A percentile compares a stretch with the other conserved stretches of the same genome.
Evolutionary conservation across 2,888 invertebrate genomes (phyloP).

Genomic region (Macaria notata): DNA sequence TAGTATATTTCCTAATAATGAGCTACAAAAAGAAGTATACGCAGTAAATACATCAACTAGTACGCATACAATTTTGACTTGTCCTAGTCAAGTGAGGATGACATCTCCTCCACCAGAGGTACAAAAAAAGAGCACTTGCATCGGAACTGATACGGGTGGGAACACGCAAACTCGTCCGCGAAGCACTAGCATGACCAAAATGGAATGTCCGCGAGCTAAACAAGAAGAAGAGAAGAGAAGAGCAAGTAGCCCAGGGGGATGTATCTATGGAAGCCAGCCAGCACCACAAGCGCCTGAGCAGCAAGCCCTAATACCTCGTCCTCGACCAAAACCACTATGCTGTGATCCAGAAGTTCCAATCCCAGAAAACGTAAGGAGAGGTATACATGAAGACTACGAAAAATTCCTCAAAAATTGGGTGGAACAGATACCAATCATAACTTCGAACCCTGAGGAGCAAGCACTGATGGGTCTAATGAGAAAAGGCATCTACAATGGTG

Average conservation of each 20-base stretch:
- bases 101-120: background rate
- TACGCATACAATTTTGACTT: background rate
- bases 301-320: background rate
- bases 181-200: conserved; percentile 10
- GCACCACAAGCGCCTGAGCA: background rate
- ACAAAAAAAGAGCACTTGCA: background rate
- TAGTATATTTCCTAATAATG: no score
- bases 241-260: conserved; percentile 12
- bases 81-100: background rate
- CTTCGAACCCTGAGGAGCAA: conserved; percentile 35
- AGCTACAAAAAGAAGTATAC: background rate
- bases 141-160: conserved; percentile 7
- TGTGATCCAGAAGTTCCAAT: background rate
- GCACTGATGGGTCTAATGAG: conserved; percentile 44
- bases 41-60: conserved; percentile 1
- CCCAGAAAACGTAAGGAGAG: conserved; percentile 15
- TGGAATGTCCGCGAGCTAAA: conserved; percentile 10
- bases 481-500: conserved; percentile 50
- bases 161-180: conserved; percentile 4
- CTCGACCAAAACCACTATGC: background rate
- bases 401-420: conserved; percentile 52
- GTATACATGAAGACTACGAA: conserved; percentile 46
- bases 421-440: conserved; percentile 47
- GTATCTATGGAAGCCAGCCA: background rate
- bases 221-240: conserved; percentile 16